Base-by-base conservation (phyloP, 1,140 invertebrate genomes). In the Achatina immaculata region DNA sequence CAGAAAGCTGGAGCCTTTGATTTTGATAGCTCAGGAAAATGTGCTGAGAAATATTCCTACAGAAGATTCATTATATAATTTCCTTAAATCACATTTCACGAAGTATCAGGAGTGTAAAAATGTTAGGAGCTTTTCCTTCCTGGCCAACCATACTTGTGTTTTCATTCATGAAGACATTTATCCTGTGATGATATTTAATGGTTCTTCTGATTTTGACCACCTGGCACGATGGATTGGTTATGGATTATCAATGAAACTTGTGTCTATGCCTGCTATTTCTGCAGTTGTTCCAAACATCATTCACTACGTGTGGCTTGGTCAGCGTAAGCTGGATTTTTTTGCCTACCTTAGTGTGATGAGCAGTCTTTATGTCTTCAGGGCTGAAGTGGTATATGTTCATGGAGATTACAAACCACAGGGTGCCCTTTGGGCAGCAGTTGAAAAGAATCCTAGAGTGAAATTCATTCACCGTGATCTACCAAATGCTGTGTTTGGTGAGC, bases 291-390 rank as follows among this genome's bases (percentile, higher is more conserved):
- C 85, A 19, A 82, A 83, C 43, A 84, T 86, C 55, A 84, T 81
- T 34, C 85, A 86, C 51, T 86, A 85, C 78, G 83, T 85, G 0
- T 85, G 84, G 84, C 62, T 86, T 9, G 85, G 84, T 11, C 43
- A 82, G 31, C 74, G 72, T 19, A 9, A 51, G 31, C 28, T 86
- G 16, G 78, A 72, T 14, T 85, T 79, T 45, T 82, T 85, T 34
- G 62, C 72, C 28, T 85, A 83, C 68, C 65, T 86, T n/a, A 84
- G 84, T 75, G 40, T 86, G 40, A 73, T 83, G 14, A 85, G 84
- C 62, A 76, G 66, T 48, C 62, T 86, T 19, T 76, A 84, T 77
- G 79, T 86, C 0, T 72, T 85, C 19, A 82, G 83, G 55, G 85
- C 83, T 34, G 85, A 86, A 16, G 51, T 71, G 51, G 83, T 86